Conservation (phyloP, 2,888 invertebrate species). For the Bombylius discolor region DNA sequence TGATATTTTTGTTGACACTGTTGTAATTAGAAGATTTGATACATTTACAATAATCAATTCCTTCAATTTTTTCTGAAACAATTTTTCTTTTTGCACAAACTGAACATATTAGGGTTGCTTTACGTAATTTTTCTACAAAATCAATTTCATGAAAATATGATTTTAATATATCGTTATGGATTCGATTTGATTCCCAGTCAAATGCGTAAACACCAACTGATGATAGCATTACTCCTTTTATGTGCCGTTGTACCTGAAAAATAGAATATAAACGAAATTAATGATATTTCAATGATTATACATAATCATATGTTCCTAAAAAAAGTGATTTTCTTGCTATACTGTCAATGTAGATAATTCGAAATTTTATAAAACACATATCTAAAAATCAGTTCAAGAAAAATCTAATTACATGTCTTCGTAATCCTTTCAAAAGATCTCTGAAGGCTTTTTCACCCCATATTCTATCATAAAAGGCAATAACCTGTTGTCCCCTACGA, state of each 20-base stretch:
- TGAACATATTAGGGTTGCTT: slow-evolving; percentile 42
- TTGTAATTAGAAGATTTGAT: slow-evolving; percentile 1
- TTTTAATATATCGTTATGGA: slow-evolving; percentile 43
- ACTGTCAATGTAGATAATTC: too few relatives aligned
- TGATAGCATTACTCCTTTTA: slow-evolving; percentile 43
- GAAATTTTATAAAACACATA: not conserved
- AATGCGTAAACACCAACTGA: slow-evolving; percentile 42
- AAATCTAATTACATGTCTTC: slow-evolving; percentile 13
- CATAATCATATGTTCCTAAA: too few relatives aligned
- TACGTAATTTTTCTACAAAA: slow-evolving; percentile 40
- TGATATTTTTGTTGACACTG: not conserved
- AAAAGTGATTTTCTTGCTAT: too few relatives aligned
- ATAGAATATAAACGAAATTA: not conserved
- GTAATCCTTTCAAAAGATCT: slow-evolving; percentile 36
- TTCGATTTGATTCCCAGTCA: slow-evolving; percentile 49
- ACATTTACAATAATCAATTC: slow-evolving; percentile 40
- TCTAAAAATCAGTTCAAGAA: slow-evolving; percentile 3
- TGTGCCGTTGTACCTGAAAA: slow-evolving; percentile 31
- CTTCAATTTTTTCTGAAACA: slow-evolving; percentile 32
- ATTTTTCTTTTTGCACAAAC: slow-evolving; percentile 37
- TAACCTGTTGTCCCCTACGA: slow-evolving; percentile 48
- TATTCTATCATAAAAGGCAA: slow-evolving; percentile 46
- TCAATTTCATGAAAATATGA: slow-evolving; percentile 46
- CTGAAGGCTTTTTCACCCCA: slow-evolving; percentile 48
- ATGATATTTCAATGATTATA: too few relatives aligned